phyloP scores from a whole-genome alignment of 2,113 vertebrate species.

The Poeciliopsis retropinna region DNA sequence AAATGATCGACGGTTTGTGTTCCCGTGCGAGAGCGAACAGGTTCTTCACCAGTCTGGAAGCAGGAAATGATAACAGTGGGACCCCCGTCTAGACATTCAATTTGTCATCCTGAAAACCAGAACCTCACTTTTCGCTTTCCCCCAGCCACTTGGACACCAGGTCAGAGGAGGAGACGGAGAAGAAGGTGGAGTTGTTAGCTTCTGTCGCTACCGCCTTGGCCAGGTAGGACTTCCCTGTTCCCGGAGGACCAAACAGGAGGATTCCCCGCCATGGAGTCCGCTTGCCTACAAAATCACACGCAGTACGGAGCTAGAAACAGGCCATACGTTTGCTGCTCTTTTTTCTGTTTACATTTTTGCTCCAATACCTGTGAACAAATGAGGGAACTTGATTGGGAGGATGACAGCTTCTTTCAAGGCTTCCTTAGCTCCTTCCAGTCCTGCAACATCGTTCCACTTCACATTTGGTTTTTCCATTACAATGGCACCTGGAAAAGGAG shows the following conservation, averaged over 20 bases:
- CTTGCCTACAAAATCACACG: slow-evolving; percentile 83
- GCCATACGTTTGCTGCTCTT: neutral
- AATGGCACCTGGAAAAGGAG: slow-evolving; percentile 86
- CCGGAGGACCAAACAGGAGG: slow-evolving; percentile 96
- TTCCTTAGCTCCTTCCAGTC: slow-evolving; percentile 95
- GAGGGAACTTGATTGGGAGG: slow-evolving; percentile 97
- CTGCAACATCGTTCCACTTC: slow-evolving; percentile 94
- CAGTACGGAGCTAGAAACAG: neutral
- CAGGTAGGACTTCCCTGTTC: slow-evolving; percentile 96
- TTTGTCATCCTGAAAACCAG: neutral
- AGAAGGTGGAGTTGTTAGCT: slow-evolving; percentile 98
- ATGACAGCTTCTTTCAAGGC: slow-evolving; percentile 98
- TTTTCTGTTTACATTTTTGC: too few species aligned
- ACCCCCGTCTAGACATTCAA: neutral
- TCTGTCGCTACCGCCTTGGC: slow-evolving; percentile 98
- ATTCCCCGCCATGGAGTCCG: slow-evolving; percentile 98
- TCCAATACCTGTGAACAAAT: slow-evolving; percentile 93
- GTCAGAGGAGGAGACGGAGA: slow-evolving; percentile 95
- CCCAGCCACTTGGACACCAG: slow-evolving; percentile 98
- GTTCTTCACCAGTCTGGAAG: slow-evolving; percentile 92
- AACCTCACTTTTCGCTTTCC: slow-evolving; percentile 97
- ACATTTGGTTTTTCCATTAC: slow-evolving; percentile 96
- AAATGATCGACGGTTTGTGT: slow-evolving; percentile 97
- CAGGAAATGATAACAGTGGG: neutral
- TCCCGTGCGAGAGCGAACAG: slow-evolving; percentile 94